These are phyloP conservation scores for Amorpha juglandis DNA, from an alignment of 2,888 invertebrate genomes.

Conservation along the genomic window DNA sequence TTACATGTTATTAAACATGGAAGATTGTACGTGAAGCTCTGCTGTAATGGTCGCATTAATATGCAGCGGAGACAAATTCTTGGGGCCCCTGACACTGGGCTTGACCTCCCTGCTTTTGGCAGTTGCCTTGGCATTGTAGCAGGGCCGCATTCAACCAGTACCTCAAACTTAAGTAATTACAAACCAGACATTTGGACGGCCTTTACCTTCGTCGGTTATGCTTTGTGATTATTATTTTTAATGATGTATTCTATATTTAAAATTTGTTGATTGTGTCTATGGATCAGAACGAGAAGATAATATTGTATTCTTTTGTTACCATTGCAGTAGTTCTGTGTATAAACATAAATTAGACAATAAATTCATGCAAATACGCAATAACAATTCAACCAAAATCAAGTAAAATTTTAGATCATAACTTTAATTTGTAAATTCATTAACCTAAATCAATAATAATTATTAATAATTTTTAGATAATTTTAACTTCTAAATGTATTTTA, in stretches of 20 bases:
- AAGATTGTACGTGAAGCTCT: slow-evolving; percentile 10
- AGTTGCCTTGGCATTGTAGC: slow-evolving; percentile 81
- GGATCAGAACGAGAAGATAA: not conserved
- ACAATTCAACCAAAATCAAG: too few species aligned
- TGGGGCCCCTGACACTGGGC: slow-evolving; percentile 82
- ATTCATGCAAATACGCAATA: not conserved
- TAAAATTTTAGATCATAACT: too few species aligned
- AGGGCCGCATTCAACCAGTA: slow-evolving; percentile 58
- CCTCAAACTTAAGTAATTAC: slow-evolving; percentile 60
- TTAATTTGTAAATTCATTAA: too few species aligned
- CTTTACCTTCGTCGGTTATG: slow-evolving; percentile 49
- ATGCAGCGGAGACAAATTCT: slow-evolving; percentile 62
- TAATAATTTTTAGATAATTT: not conserved
- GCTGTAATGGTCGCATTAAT: slow-evolving; percentile 36
- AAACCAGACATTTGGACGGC: slow-evolving; percentile 42
- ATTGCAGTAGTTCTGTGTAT: not conserved
- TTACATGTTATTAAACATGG: slow-evolving; percentile 5
- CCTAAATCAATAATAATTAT: too few species aligned
- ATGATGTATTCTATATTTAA: not conserved
- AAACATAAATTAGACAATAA: not conserved
- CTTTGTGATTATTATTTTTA: slow-evolving; percentile 24
- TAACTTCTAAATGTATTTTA: not conserved
- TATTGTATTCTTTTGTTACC: not conserved
- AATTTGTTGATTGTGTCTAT: not conserved
- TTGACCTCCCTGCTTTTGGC: slow-evolving; percentile 75